Conservation (phyloP, 2,797 vertebrate genomes). For the Mus spretus region DNA sequence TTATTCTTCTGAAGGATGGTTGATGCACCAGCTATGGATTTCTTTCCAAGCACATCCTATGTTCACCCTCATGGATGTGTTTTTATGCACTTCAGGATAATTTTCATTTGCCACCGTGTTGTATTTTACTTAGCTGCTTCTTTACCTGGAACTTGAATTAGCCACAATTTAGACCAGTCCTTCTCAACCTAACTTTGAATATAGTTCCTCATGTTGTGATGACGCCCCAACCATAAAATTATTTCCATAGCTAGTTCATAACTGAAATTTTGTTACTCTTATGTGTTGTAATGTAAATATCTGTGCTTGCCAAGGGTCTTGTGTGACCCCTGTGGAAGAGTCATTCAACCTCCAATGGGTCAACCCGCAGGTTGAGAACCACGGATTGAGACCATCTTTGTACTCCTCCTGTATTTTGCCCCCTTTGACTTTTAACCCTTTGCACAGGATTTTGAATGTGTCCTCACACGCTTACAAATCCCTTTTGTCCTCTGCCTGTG, state of each 20-base stretch:
- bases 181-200: not conserved
- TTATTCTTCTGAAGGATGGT: not conserved
- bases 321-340: not conserved
- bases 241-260: not conserved
- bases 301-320: not conserved
- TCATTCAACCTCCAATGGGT: not conserved
- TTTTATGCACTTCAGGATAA: too few relatives aligned
- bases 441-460: not conserved
- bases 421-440: not conserved
- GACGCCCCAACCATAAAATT: not conserved
- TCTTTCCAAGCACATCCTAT: not conserved
- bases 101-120: not conserved
- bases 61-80: too few relatives aligned
- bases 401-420: not conserved
- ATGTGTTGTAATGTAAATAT: not conserved
- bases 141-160: not conserved
- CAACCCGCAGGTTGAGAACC: too few relatives aligned
- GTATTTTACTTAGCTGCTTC: not conserved
- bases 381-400: not conserved
- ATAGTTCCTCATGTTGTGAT: not conserved
- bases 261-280: not conserved
- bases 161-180: not conserved
- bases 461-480: not conserved
- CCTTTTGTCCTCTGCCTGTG: not conserved
- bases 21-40: not conserved